Conservation (phyloP, 2,797 vertebrate genomes). For the Linurgus olivaceus region DNA sequence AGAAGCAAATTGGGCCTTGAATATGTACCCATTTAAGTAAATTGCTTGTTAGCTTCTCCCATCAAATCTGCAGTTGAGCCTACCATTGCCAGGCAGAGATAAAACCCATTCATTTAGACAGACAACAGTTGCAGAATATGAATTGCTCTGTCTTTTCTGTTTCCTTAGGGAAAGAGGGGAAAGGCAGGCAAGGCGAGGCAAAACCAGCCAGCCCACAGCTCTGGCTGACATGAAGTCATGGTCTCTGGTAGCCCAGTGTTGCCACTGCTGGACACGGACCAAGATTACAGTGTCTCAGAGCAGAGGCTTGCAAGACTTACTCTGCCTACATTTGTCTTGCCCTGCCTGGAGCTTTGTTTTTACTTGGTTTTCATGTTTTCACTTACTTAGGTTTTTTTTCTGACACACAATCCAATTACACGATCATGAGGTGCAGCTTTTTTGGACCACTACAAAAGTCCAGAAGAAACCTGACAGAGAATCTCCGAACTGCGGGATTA, state of each 20-base stretch:
- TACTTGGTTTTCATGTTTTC: not conserved
- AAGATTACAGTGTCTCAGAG: not conserved
- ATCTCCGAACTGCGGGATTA: not conserved
- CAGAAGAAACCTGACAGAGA: not conserved
- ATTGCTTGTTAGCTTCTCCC: constrained; percentile 18
- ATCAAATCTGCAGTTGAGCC: not conserved
- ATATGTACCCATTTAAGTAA: not conserved
- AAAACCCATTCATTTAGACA: not conserved
- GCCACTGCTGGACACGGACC: not conserved
- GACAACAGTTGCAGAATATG: fast-evolving
- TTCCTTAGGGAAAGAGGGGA: not conserved
- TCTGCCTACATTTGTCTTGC: not conserved
- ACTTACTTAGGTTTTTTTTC: not conserved
- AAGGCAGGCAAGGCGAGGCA: not conserved
- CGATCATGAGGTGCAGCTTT: not conserved
- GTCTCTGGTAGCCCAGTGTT: not conserved
- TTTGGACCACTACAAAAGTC: not conserved
- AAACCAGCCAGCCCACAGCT: not conserved
- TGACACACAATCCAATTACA: not conserved
- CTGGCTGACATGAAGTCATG: not conserved
- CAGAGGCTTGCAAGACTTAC: not conserved
- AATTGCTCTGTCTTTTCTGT: not conserved
- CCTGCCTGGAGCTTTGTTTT: not conserved
- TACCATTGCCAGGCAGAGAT: not conserved
- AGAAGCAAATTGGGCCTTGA: constrained; percentile 20